phyloP scores from a whole-genome alignment of 2,888 invertebrate genomes.

The Oscheius sp. region DNA sequence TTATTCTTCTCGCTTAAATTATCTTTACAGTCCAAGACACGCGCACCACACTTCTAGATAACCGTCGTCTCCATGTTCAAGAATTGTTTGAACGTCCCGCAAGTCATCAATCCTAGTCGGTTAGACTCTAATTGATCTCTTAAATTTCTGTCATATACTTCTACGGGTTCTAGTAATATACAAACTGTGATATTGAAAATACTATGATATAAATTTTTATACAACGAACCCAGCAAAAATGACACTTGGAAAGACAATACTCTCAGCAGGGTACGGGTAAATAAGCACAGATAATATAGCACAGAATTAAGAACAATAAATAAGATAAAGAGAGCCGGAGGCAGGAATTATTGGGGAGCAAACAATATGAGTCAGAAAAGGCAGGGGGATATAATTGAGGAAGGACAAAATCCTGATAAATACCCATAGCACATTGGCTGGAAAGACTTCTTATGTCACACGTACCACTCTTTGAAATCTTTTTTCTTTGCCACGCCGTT shows the following conservation, averaged over 20 bases:
- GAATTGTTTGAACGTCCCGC: too few species aligned
- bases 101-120: too few species aligned
- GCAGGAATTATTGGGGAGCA: slow-evolving; percentile 11
- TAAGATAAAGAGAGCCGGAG: slow-evolving; percentile 7
- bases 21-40: too few species aligned
- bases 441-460: slow-evolving; percentile 45
- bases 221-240: slow-evolving; percentile 32
- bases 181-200: too few species aligned
- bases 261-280: background rate
- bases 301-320: slow-evolving; percentile 1
- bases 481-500: slow-evolving; percentile 61
- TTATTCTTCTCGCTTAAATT: too few species aligned
- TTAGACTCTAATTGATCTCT: too few species aligned
- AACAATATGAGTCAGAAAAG: slow-evolving; percentile 19
- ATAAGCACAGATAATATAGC: slow-evolving; percentile 12
- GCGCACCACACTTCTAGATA: too few species aligned
- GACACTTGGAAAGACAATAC: slow-evolving; percentile 35
- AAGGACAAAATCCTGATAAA: slow-evolving; percentile 27
- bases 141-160: too few species aligned
- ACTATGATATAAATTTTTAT: slow-evolving; percentile 7
- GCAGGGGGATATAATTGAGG: slow-evolving; percentile 23
- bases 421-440: slow-evolving; percentile 20
- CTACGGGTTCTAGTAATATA: too few species aligned
- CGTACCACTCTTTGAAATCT: slow-evolving; percentile 72
- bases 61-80: too few species aligned